Conservation (phyloP, 2,113 vertebrate genomes). For the Sinocyclocheilus rhinocerous region DNA sequence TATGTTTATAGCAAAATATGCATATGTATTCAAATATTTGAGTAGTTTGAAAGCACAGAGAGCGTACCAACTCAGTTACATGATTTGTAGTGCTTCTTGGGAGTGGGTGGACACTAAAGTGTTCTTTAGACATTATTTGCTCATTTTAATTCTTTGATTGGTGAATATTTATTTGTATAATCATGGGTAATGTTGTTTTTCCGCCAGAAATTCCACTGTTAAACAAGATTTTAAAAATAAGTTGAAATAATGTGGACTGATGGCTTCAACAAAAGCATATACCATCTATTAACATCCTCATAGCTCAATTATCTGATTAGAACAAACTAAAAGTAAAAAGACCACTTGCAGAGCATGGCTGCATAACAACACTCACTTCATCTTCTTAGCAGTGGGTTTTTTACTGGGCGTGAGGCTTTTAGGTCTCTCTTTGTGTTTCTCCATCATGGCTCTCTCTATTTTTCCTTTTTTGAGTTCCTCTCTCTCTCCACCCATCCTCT, state of each 20-base stretch:
- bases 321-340: not conserved
- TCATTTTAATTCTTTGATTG: not conserved
- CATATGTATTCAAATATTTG: too few relatives aligned
- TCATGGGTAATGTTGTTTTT: not conserved
- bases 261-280: not conserved
- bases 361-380: slow-evolving; percentile 49
- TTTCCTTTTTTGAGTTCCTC: slow-evolving; percentile 53
- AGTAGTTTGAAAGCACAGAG: too few relatives aligned
- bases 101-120: too few relatives aligned
- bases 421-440: slow-evolving; percentile 54
- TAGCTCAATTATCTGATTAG: not conserved
- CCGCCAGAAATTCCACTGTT: not conserved
- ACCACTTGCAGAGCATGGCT: not conserved
- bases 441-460: slow-evolving; percentile 44
- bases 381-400: slow-evolving; percentile 56
- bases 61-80: too few relatives aligned
- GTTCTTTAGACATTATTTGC: too few relatives aligned
- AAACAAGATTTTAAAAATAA: not conserved
- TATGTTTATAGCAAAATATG: too few relatives aligned
- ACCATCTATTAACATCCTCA: not conserved
- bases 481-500: slow-evolving; percentile 33
- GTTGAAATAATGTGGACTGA: not conserved
- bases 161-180: not conserved
- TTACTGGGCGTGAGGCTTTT: slow-evolving; percentile 50
- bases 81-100: too few relatives aligned